Conservation (phyloP, 2,797 vertebrate species). For the Chiloscyllium punctatum region DNA sequence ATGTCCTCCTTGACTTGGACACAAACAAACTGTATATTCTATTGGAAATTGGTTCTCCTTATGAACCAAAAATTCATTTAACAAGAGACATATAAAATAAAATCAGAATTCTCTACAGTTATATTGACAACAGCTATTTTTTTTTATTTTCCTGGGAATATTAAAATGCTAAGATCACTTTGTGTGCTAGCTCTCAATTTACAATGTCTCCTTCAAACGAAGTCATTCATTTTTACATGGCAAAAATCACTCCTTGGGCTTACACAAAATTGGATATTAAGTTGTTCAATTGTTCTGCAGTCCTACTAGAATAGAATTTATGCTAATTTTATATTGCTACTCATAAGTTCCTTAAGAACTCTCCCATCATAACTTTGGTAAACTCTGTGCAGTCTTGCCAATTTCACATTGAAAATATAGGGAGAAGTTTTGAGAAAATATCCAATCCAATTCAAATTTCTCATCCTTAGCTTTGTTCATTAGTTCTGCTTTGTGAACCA, state of each 20-base stretch:
- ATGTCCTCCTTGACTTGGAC: neutral
- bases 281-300: too few relatives aligned
- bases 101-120: neutral
- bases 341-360: neutral
- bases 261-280: too few relatives aligned
- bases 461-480: neutral
- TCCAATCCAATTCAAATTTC: neutral
- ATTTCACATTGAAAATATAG: neutral
- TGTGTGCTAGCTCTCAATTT: too few relatives aligned
- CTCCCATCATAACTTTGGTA: neutral
- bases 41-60: neutral
- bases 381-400: too few relatives aligned
- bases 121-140: neutral
- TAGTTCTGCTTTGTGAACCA: neutral
- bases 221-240: neutral
- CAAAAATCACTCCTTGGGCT: neutral
- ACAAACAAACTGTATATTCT: too few relatives aligned
- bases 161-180: neutral
- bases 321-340: too few relatives aligned
- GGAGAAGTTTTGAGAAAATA: neutral
- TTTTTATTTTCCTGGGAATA: neutral
- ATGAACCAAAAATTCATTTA: neutral
- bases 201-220: neutral
- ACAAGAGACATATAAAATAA: neutral
- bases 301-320: too few relatives aligned